Percentiles rank a stretch among this genome's conserved stretches.
Conservation (phyloP, 2,888 invertebrate genomes). For the Lagria hirta region DNA sequence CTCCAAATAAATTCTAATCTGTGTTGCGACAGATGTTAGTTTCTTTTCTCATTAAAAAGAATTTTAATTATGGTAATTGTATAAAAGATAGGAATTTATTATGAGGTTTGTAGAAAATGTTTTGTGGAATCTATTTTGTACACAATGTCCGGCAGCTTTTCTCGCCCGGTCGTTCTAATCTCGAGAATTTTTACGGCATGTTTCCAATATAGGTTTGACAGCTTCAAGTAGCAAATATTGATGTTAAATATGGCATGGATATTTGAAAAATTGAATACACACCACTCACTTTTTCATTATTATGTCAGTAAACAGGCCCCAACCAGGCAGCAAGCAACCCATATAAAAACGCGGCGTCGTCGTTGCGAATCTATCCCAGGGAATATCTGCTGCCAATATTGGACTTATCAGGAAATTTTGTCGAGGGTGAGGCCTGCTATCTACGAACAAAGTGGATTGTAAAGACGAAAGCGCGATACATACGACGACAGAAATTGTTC, state of each 20-base stretch:
- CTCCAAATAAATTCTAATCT: too few species aligned
- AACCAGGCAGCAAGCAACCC: too few species aligned
- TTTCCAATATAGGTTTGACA: slow-evolving; percentile 8
- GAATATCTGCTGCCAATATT: slow-evolving; percentile 34
- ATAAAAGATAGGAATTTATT: too few species aligned
- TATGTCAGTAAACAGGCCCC: slow-evolving; percentile 21
- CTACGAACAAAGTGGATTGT: slow-evolving; percentile 45
- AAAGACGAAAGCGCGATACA: slow-evolving; percentile 45
- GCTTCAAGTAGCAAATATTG: too few species aligned
- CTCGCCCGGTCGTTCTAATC: too few species aligned
- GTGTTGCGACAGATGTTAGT: too few species aligned
- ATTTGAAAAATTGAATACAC: slow-evolving; percentile 19
- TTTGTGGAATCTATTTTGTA: too few species aligned
- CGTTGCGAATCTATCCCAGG: slow-evolving; percentile 19
- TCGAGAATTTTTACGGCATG: slow-evolving; percentile 8
- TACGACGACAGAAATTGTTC: slow-evolving; percentile 46
- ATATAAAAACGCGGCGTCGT: slow-evolving; percentile 25
- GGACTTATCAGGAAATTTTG: slow-evolving; percentile 35
- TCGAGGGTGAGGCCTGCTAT: slow-evolving; percentile 34
- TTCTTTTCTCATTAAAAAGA: too few species aligned
- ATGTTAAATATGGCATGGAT: slow-evolving; percentile 9
- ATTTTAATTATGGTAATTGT: too few species aligned
- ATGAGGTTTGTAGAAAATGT: too few species aligned
- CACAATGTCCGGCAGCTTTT: too few species aligned
- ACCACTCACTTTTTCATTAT: slow-evolving; percentile 20